Base-by-base conservation (phyloP, 2,888 invertebrate genomes). In the Andrena bucephala region DNA sequence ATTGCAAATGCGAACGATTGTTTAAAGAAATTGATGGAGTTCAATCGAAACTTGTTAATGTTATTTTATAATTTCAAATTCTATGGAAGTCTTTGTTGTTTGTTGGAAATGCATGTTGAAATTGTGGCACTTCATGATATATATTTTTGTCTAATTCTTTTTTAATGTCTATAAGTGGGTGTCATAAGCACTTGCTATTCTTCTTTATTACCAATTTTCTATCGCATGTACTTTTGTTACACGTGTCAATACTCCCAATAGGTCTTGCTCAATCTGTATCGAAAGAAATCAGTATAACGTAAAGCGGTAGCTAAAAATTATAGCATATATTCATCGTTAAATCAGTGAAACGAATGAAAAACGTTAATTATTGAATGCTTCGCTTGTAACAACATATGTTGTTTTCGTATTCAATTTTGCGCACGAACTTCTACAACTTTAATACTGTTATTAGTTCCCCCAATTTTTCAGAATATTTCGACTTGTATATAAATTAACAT, bases 61-160 rank as follows among this genome's bases (percentile, higher is more conserved):
- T 86, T 69, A 33, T 63, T 72, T 84, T 84, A 65, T 73, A 80
- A 59, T 48, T 84, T 62, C 7, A 81, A 69, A 85, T 86, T 85
- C 54, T 84, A 83, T 77, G 71, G 54, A 52, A 74, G 62, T 42
- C 33, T 70, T 80, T 78, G 81, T 75, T 75, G 76, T 83, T 72
- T 81, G 73, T 72, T 78, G 24, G 78, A 48, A 52, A 48, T 67
- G 16, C 60, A 72, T 68, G 67, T 71, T 83, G n/a, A 67, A 78
- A 60, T 69, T 80, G 29, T 80, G 27, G 4, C 79, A 63, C 20
- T 73, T 70, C 73, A 81, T 42, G n/a, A 62, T 57, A 57, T 57
- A 20, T 24, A 57, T 24, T 57, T 24, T 57, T 13, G 20, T 24
- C 13, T 8, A 57, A 24, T 10, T 57, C 24, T 27, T n/a, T 72